Evolutionary conservation across 1,140 invertebrate species (phyloP).

Genomic region (Papilio xuthus): DNA sequence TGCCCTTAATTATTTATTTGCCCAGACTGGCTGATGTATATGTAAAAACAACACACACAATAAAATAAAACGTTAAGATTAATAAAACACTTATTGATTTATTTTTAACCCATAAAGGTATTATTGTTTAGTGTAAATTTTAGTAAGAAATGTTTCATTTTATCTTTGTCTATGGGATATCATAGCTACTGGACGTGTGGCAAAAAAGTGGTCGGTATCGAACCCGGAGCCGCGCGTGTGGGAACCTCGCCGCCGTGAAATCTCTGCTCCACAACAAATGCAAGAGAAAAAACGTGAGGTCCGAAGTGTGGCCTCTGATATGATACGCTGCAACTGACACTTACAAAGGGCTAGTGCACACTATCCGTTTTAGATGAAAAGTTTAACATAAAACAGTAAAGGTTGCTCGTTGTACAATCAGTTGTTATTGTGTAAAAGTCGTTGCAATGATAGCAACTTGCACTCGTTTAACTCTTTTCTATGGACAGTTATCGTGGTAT

Average conservation of each 20-base stretch:
- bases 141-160: not conserved
- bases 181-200: not conserved
- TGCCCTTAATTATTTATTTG: conserved; percentile 1
- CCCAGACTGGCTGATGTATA: not conserved
- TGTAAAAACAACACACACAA: not conserved
- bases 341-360: not conserved
- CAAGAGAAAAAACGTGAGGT: conserved; percentile 14
- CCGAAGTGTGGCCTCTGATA: not conserved
- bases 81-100: not conserved
- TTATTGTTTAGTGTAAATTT: not conserved
- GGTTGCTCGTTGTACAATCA: no score
- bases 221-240: conserved; percentile 34
- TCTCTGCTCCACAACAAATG: conserved; percentile 25
- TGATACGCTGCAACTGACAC: not conserved
- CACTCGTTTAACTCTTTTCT: conserved; percentile 26
- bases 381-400: no score
- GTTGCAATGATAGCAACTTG: not conserved
- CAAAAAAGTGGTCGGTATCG: conserved; percentile 10
- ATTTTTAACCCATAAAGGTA: not conserved
- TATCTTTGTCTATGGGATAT: not conserved
- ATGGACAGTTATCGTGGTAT: not conserved
- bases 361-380: no score
- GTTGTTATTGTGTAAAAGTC: no score
- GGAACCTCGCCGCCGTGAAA: conserved; percentile 29
- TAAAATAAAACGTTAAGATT: not conserved